phyloP scores from a whole-genome alignment of 1,140 invertebrate species.

The Bombyx mandarina region DNA sequence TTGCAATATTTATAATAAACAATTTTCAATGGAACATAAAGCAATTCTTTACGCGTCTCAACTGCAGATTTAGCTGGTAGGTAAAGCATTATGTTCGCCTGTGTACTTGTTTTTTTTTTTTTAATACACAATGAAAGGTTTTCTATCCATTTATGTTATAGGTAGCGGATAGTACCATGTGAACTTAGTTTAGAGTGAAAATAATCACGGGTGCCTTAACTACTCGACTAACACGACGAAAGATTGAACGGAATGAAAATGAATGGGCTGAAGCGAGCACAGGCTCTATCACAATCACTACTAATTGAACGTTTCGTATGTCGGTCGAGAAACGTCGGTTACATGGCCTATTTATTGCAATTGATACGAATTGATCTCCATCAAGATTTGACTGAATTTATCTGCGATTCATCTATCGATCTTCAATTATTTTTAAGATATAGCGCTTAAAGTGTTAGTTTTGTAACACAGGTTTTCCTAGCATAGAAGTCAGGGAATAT shows the following conservation, averaged over 20 bases:
- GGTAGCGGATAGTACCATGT: no score
- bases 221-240: constrained; percentile 1
- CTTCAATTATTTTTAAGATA: constrained; percentile 4
- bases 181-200: no score
- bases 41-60: no score
- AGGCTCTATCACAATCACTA: constrained; percentile 17
- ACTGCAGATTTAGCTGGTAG: no score
- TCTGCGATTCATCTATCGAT: background rate
- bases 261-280: constrained; percentile 20
- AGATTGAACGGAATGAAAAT: constrained; percentile 16
- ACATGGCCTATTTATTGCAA: constrained; percentile 23
- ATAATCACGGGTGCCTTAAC: background rate
- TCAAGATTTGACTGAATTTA: constrained; percentile 10
- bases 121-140: no score
- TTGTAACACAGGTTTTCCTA: no score
- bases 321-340: constrained; percentile 18
- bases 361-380: constrained; percentile 27
- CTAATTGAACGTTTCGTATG: constrained; percentile 21
- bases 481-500: no score
- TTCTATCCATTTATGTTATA: no score
- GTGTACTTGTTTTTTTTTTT: no score
- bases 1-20: no score
- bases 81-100: no score
- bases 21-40: no score
- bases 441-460: background rate